phyloP scores from a whole-genome alignment of 2,113 vertebrate genomes.

The Syrmaticus mikado region DNA sequence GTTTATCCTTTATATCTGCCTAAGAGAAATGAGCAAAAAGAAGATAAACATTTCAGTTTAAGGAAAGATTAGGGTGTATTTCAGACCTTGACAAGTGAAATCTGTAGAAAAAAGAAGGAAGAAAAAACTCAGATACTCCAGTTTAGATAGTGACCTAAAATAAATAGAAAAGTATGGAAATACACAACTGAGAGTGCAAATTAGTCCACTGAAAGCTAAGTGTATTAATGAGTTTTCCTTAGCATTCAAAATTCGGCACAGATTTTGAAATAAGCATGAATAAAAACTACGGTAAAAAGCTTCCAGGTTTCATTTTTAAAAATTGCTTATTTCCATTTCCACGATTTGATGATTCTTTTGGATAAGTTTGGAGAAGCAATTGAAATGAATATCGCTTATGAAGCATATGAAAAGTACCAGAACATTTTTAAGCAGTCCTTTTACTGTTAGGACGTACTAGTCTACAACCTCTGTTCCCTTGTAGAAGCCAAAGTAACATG shows the following conservation, averaged over 20 bases:
- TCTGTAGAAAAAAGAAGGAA: neutral
- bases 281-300: neutral
- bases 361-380: neutral
- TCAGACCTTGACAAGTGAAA: neutral
- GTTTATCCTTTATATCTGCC: neutral
- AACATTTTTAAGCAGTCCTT: neutral
- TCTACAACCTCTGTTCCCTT: neutral
- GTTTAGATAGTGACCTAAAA: neutral
- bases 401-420: neutral
- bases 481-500: neutral
- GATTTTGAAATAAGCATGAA: neutral
- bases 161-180: neutral
- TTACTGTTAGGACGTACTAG: neutral
- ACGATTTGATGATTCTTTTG: rapidly evolving
- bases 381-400: neutral
- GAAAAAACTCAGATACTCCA: neutral
- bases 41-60: neutral
- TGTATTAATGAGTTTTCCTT: neutral
- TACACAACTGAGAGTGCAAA: neutral
- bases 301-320: neutral
- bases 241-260: neutral
- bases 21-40: neutral
- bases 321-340: neutral
- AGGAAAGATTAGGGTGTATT: neutral
- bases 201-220: neutral